These are phyloP conservation scores for Hydropsyche tenuis DNA, from an alignment of 1,140 invertebrate species.

Conservation along the genomic window DNA sequence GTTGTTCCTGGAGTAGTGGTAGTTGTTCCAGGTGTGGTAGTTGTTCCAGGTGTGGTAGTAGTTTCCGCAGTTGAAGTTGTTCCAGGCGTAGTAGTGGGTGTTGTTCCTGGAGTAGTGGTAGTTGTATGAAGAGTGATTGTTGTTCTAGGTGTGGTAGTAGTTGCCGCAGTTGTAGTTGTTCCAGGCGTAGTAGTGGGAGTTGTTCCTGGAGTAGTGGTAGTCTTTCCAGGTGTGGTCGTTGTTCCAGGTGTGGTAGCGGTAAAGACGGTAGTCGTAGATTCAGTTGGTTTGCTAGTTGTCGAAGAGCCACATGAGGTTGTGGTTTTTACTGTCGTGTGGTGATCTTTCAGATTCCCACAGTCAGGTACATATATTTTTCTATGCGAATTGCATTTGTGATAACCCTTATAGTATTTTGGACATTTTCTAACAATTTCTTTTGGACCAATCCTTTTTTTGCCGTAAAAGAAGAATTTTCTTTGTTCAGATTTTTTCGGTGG, in stretches of 20 bases:
- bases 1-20: not conserved
- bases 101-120: not conserved
- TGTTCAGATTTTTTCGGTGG: not conserved
- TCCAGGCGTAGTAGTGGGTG: not conserved
- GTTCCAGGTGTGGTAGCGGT: too few species aligned
- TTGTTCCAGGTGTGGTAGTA: not conserved
- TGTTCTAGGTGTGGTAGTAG: not conserved
- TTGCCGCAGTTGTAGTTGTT: not conserved
- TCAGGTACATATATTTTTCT: constrained; percentile 35
- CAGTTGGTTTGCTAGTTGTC: too few species aligned
- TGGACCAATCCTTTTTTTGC: constrained; percentile 7
- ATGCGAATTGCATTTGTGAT: constrained; percentile 18
- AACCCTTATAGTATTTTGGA: constrained; percentile 1
- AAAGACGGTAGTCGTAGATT: not conserved
- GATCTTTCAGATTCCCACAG: not conserved
- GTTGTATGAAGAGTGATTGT: not conserved
- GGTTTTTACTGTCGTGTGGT: not conserved
- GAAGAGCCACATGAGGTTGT: not conserved
- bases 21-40: too few species aligned
- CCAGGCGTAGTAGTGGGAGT: not conserved
- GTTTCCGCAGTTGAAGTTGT: not conserved
- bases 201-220: not conserved
- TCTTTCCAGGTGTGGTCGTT: not conserved
- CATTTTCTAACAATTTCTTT: constrained; percentile 37
- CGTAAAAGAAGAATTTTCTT: constrained; percentile 38